Evolutionary conservation across 2,888 invertebrate genomes (phyloP), one percentile per base, ranked within the genome.

Genomic region (Hedya salicella): DNA sequence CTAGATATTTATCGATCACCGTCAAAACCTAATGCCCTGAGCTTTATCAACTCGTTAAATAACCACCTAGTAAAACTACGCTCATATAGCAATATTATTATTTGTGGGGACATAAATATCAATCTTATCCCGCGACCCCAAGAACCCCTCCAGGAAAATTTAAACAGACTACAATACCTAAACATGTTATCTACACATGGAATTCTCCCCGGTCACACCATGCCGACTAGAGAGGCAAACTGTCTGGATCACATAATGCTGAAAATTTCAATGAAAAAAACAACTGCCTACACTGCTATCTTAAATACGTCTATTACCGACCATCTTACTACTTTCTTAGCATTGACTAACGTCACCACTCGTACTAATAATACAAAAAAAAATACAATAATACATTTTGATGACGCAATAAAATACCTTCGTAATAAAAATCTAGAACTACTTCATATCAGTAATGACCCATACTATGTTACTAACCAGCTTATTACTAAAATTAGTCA

Each of bases 21-120:
- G 0, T 73, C 73, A 3, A 68, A 65, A 25, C 21, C 5, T 8
- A 71, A 72, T 44, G 69, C 71, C 14, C 68, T 65, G 6, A 17
- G 2, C 8, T 75, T 75, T 62, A 66, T 73, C 17, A 52, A 68
- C 6, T 71, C 70, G 0, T 40, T 75, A n/a, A 62, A 63, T 53
- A 42, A 13, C 25, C 68, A 72, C 19, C 46, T 76, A 16, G 62
- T 68, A 1, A 56, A 50, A 1, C 3, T 74, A 36, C 59, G 56
- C 13, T 8, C 50, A 8, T 14, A 44, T 0, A 68, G 67, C 46
- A 73, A 69, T 60, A 70, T 73, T 16, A 68, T 71, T 25, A 54
- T 77, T 8, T 53, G 65, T 4, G 76, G 74, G 4, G 73, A 75
- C 42, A 73, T 75, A n/a, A 77, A 75, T 49, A 75, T 75, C 8